These are phyloP conservation scores for Microctenopoma steveboyesi DNA, from an alignment of 2,797 vertebrate genomes.

Conservation along the genomic window DNA sequence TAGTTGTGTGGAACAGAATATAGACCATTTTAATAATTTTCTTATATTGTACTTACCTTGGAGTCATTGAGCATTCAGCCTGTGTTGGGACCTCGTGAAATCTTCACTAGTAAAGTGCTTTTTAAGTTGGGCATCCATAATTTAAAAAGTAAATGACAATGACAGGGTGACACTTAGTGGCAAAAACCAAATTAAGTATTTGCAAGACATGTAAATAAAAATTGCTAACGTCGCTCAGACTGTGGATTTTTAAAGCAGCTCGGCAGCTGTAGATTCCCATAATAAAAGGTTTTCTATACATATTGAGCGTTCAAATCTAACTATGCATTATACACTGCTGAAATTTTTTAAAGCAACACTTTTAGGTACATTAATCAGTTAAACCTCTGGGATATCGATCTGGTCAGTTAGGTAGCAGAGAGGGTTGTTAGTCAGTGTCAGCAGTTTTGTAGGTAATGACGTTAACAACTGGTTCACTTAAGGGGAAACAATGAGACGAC, in stretches of 20 bases:
- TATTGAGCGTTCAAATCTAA: not conserved
- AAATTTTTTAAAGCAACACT: too few relatives aligned
- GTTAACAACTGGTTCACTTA: too few relatives aligned
- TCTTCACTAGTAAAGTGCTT: not conserved
- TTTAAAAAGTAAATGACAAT: not conserved
- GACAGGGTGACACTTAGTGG: not conserved
- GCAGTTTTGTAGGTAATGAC: too few relatives aligned
- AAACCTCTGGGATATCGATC: too few relatives aligned
- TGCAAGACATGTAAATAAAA: not conserved
- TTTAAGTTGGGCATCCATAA: not conserved
- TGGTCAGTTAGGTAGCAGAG: too few relatives aligned
- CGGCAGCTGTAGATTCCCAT: not conserved
- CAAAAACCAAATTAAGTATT: not conserved
- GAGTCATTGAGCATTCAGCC: not conserved
- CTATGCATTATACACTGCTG: not conserved
- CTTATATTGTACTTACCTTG: constrained; percentile 11
- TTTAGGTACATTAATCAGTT: too few relatives aligned
- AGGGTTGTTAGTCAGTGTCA: too few relatives aligned
- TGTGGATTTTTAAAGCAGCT: not conserved
- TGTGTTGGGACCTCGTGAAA: constrained; percentile 4
- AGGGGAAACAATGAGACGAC: too few relatives aligned
- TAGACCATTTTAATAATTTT: constrained; percentile 27
- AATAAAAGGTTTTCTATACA: not conserved
- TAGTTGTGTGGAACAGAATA: constrained; percentile 23
- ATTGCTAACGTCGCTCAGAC: not conserved